Conservation (phyloP, 2,113 vertebrate species). For the Mixornis gularis region DNA sequence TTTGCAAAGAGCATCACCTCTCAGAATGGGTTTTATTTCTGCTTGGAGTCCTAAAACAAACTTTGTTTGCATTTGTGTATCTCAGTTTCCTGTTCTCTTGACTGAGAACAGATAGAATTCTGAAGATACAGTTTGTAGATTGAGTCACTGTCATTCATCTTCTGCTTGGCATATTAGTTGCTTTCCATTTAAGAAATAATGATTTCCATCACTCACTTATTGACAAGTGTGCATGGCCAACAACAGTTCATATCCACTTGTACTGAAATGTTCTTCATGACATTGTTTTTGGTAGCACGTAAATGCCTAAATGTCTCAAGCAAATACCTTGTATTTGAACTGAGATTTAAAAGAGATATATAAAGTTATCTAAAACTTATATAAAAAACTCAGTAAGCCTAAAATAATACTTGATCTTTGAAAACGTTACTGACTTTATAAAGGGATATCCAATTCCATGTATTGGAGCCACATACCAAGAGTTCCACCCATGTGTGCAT, state of each 20-base stretch:
- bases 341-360: not conserved
- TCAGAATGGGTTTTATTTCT: not conserved
- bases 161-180: not conserved
- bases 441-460: not conserved
- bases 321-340: not conserved
- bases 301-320: not conserved
- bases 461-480: not conserved
- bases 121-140: not conserved
- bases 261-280: not conserved
- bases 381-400: not conserved
- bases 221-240: not conserved
- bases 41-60: not conserved
- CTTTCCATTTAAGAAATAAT: not conserved
- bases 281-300: not conserved
- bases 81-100: not conserved
- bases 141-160: not conserved
- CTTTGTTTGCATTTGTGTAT: not conserved
- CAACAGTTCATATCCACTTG: not conserved
- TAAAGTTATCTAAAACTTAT: not conserved
- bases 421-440: not conserved
- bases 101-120: not conserved
- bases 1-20: not conserved
- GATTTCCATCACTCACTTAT: not conserved
- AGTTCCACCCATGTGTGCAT: not conserved
- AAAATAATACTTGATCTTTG: not conserved